Evolutionary conservation across 2,888 invertebrate species (phyloP).

Genomic region (Aphodius sticticus): DNA sequence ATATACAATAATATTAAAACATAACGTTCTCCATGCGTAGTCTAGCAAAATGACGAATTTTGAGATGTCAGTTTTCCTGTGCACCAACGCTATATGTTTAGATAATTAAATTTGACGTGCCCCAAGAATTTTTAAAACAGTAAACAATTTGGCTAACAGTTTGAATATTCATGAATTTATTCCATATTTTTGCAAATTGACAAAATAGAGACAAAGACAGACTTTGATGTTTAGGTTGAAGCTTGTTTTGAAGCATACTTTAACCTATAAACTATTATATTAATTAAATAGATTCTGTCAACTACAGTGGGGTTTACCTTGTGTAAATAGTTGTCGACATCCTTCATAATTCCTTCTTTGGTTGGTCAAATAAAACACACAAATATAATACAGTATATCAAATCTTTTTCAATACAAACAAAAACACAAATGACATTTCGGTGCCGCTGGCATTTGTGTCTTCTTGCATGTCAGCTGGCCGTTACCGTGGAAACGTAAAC

Average conservation of each 20-base stretch:
- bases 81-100: no score
- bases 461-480: not conserved
- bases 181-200: not conserved
- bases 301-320: not conserved
- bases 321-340: conserved; percentile 13
- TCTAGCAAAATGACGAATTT: no score
- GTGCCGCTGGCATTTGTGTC: not conserved
- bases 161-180: not conserved
- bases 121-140: no score
- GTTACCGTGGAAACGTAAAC: conserved; percentile 15
- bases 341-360: conserved; percentile 11
- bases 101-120: no score
- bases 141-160: not conserved
- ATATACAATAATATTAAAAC: no score
- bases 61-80: no score
- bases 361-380: conserved; percentile 10
- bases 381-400: conserved; percentile 6
- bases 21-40: no score
- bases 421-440: conserved; percentile 18
- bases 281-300: no score
- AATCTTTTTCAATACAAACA: conserved; percentile 13
- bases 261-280: no score
- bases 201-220: no score
- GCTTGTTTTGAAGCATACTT: no score
- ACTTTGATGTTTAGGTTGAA: no score